Evolutionary conservation across 2,888 invertebrate species (phyloP).

Genomic region (Actias luna): DNA sequence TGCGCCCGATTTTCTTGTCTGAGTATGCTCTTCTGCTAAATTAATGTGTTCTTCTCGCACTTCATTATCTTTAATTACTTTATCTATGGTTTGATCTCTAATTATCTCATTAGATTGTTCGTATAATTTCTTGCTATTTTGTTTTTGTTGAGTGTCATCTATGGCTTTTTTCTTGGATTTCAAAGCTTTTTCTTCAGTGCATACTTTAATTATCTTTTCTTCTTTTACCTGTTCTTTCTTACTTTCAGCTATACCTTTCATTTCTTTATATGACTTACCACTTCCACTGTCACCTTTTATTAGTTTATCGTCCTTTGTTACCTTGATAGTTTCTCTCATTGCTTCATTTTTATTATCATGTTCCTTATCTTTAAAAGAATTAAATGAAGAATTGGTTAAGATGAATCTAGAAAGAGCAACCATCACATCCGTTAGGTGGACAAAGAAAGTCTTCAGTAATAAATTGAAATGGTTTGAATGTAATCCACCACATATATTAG

Average conservation of each 20-base stretch:
- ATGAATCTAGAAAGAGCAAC: conserved; percentile 68
- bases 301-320: conserved; percentile 17
- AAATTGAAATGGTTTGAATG: conserved; percentile 61
- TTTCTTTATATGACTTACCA: conserved; percentile 23
- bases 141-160: background rate
- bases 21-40: background rate
- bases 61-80: background rate
- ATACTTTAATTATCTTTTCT: conserved; percentile 13
- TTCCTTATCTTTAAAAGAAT: conserved; percentile 17
- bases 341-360: background rate
- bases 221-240: conserved; percentile 17
- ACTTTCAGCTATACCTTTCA: conserved; percentile 25
- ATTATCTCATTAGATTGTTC: conserved; percentile 8
- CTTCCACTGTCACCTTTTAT: background rate
- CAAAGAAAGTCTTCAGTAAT: conserved; percentile 68
- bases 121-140: background rate
- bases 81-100: background rate
- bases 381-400: conserved; percentile 50
- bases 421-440: conserved; percentile 75
- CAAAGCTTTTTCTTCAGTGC: background rate
- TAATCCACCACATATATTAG: conserved; percentile 56
- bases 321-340: conserved; percentile 18
- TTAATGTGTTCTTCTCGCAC: background rate
- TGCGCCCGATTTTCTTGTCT: conserved; percentile 46
- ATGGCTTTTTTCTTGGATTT: background rate